A percentile compares a stretch with the other conserved stretches of the same genome.
phyloP scores from a whole-genome alignment of 2,797 vertebrate species.

The Dermochelys coriacea region DNA sequence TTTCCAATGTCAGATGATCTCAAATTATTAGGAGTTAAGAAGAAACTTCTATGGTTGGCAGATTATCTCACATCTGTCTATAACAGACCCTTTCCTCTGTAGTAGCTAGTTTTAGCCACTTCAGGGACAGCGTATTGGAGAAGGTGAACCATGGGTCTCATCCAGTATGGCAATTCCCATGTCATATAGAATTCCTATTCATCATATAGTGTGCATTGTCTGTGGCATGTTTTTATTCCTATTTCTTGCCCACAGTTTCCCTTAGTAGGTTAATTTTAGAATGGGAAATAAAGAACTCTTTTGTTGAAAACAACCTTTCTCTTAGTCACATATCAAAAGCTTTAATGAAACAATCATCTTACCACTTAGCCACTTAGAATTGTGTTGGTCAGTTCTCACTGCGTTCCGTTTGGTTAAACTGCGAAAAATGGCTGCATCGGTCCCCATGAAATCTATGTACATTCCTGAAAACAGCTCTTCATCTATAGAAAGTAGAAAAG shows the following conservation, averaged over 20 bases:
- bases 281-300: neutral
- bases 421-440: conserved; percentile 97
- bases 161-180: neutral
- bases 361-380: conserved; percentile 99
- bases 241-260: neutral
- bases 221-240: neutral
- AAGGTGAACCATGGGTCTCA: neutral
- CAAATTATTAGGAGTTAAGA: neutral
- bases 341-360: conserved; percentile 56
- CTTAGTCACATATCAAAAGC: neutral
- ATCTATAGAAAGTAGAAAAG: conserved; percentile 80
- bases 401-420: conserved; percentile 95
- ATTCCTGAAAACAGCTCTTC: conserved; percentile 98
- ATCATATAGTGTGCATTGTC: neutral
- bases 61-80: neutral
- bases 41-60: neutral
- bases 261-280: neutral
- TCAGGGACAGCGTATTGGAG: neutral
- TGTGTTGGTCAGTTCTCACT: conserved; percentile 97
- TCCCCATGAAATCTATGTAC: conserved; percentile 99
- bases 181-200: neutral
- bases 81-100: neutral
- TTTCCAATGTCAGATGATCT: neutral
- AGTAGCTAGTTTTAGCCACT: neutral
- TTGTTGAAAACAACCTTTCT: neutral